Evolutionary conservation across 2,113 vertebrate genomes (phyloP).

Genomic region (Amblyopsis rosae): DNA sequence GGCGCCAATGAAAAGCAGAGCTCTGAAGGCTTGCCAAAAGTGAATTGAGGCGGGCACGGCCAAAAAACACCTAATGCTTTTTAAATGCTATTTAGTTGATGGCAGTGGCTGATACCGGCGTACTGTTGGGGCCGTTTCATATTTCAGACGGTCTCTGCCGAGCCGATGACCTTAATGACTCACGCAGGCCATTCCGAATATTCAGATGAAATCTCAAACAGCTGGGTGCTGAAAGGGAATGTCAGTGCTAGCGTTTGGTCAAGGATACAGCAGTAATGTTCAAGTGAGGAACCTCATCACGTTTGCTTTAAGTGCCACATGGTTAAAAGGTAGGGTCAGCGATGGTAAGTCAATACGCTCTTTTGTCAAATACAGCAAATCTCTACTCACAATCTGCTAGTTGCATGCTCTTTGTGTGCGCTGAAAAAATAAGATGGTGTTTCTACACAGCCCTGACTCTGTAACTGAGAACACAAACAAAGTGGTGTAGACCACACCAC

Average conservation of each 20-base stretch:
- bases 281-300: conserved; percentile 40
- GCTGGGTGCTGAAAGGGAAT: conserved; percentile 62
- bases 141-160: conserved; percentile 58
- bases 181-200: conserved; percentile 58
- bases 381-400: too few species aligned
- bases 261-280: conserved; percentile 35
- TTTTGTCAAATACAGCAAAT: too few species aligned
- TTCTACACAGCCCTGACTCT: too few species aligned
- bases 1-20: conserved; percentile 68
- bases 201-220: conserved; percentile 60
- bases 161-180: conserved; percentile 61
- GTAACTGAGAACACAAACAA: too few species aligned
- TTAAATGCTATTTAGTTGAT: conserved; percentile 76
- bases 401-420: too few species aligned
- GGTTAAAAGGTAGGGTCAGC: conserved; percentile 43
- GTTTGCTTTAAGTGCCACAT: conserved; percentile 41
- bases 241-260: conserved; percentile 48
- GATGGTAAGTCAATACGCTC: too few species aligned
- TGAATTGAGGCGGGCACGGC: conserved; percentile 40
- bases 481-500: not conserved
- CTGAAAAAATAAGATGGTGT: too few species aligned
- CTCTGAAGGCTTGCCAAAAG: conserved; percentile 64
- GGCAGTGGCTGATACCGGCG: conserved; percentile 55
- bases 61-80: conserved; percentile 72
- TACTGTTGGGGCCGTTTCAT: conserved; percentile 41